Evolutionary conservation across 2,888 invertebrate genomes (phyloP).

Genomic region (Mimas tiliae): DNA sequence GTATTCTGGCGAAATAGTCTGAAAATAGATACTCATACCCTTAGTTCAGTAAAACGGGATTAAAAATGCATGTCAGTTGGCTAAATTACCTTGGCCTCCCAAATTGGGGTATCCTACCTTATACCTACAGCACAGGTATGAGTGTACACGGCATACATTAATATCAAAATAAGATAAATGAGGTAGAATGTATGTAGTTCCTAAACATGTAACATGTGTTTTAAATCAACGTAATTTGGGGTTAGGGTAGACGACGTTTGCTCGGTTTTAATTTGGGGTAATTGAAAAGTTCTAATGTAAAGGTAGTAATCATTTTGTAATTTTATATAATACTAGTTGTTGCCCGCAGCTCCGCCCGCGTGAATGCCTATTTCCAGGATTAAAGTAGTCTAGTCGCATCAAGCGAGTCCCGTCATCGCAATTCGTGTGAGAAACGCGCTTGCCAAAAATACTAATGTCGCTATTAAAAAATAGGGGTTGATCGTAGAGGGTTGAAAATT

Average conservation of each 20-base stretch:
- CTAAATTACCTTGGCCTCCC: conserved; percentile 35
- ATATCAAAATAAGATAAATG: conserved; percentile 27
- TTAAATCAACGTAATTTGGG: background rate
- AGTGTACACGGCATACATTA: conserved; percentile 29
- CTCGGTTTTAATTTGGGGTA: background rate
- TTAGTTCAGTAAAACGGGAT: conserved; percentile 17
- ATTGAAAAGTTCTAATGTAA: background rate
- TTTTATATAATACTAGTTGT: too few relatives aligned
- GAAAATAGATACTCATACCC: background rate
- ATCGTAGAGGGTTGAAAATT: too few relatives aligned
- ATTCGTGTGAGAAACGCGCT: too few relatives aligned
- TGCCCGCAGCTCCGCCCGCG: too few relatives aligned
- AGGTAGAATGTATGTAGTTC: background rate
- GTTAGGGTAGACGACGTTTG: too few relatives aligned
- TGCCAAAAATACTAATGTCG: too few relatives aligned
- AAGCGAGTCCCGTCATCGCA: too few relatives aligned
- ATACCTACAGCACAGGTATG: conserved; percentile 14
- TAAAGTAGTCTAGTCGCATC: too few relatives aligned
- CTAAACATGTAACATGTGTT: background rate
- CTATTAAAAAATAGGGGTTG: too few relatives aligned
- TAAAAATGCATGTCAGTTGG: conserved; percentile 39
- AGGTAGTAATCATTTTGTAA: too few relatives aligned
- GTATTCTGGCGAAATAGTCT: background rate
- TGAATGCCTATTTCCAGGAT: too few relatives aligned
- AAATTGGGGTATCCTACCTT: conserved; percentile 36